phyloP scores from a whole-genome alignment of 2,797 vertebrate species.

The Sphaeramia orbicularis region DNA sequence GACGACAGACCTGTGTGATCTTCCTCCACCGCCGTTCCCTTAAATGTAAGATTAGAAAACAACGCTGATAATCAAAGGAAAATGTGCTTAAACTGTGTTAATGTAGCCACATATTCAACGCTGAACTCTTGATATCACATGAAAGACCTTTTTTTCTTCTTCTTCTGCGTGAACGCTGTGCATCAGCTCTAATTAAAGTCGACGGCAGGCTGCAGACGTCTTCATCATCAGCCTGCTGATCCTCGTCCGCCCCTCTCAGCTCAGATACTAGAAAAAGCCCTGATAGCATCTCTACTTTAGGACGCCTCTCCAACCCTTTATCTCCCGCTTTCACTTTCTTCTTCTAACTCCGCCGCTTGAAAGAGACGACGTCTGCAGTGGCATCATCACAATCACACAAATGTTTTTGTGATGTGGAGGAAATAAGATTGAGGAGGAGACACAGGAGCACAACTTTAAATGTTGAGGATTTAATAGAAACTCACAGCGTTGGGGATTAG shows the following conservation, averaged over 20 bases:
- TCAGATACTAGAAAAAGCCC: constrained; percentile 62
- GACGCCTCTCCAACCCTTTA: constrained; percentile 70
- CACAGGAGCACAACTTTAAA: not conserved
- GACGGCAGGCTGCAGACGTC: constrained; percentile 58
- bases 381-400: constrained; percentile 38
- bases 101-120: constrained; percentile 33
- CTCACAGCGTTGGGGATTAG: not conserved
- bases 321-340: constrained; percentile 45
- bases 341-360: constrained; percentile 44
- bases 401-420: constrained; percentile 25
- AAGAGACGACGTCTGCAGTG: constrained; percentile 45
- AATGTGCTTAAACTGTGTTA: constrained; percentile 30
- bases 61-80: constrained; percentile 58
- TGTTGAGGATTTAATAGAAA: not conserved
- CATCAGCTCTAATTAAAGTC: constrained; percentile 74
- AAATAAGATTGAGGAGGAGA: constrained; percentile 35
- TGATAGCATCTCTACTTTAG: constrained; percentile 71
- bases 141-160: constrained; percentile 36
- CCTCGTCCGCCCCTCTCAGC: constrained; percentile 63
- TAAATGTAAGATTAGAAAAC: constrained; percentile 36
- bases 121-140: constrained; percentile 39
- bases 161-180: constrained; percentile 47
- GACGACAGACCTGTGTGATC: constrained; percentile 12
- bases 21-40: constrained; percentile 4
- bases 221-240: constrained; percentile 69